Percentiles rank a stretch among this genome's conserved stretches.
Conservation (phyloP, 2,797 vertebrate species). For the Clarias platycephalus region DNA sequence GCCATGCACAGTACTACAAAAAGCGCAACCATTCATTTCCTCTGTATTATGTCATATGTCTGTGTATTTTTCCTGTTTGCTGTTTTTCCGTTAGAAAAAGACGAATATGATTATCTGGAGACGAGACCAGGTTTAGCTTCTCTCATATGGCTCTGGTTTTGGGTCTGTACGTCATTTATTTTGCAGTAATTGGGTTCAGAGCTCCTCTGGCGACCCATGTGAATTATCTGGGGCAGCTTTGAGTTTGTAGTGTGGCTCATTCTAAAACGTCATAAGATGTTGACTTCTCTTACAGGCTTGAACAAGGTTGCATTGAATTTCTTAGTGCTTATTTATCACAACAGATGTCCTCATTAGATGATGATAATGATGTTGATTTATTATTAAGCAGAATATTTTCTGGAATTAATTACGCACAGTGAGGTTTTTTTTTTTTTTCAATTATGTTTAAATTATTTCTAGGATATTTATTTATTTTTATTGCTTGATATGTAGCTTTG, state of each 20-base stretch:
- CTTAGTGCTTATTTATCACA: neutral
- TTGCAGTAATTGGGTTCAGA: conserved; percentile 25
- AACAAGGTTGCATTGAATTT: neutral
- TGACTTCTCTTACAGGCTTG: neutral
- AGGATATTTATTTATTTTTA: neutral
- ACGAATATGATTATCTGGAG: neutral
- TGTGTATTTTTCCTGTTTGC: neutral
- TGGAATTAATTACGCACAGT: neutral
- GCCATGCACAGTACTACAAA: neutral
- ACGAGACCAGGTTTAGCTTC: neutral
- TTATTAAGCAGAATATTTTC: neutral
- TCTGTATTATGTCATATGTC: neutral
- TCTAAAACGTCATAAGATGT: neutral
- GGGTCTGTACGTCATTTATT: neutral
- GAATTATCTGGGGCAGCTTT: conserved; percentile 5
- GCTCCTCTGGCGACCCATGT: conserved; percentile 18
- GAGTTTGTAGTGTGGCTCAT: neutral
- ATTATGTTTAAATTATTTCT: no score
- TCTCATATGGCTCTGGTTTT: neutral
- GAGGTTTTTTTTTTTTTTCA: neutral
- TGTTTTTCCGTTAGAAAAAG: neutral
- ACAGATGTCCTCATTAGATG: neutral
- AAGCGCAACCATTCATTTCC: neutral
- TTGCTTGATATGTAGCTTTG: neutral
- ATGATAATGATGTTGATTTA: no score